These are phyloP conservation scores for Athene cunicularia DNA, from an alignment of 2,113 vertebrate genomes.

Conservation along the genomic window DNA sequence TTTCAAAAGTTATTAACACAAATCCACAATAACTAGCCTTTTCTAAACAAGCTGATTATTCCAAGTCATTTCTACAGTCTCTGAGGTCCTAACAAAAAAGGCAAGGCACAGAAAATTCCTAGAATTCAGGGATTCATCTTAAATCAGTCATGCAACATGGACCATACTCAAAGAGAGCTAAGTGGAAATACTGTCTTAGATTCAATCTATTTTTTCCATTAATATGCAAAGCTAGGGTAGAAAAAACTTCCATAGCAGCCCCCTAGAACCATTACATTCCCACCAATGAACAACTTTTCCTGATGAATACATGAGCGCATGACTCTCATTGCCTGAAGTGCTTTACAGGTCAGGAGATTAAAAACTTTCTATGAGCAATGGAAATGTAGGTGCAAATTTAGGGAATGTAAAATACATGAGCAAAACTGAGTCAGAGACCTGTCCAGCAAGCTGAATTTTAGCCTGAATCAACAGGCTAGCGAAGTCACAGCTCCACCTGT, in stretches of 20 bases:
- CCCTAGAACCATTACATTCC: background rate
- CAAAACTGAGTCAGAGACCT: background rate
- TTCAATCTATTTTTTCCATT: background rate
- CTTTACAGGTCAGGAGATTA: background rate
- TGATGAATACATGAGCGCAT: background rate
- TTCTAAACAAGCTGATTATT: background rate
- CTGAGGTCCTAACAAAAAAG: background rate
- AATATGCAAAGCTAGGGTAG: background rate
- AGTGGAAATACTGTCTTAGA: background rate
- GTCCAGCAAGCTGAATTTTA: background rate
- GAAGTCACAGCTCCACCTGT: slow-evolving; percentile 63
- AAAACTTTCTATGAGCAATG: background rate
- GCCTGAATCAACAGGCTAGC: background rate
- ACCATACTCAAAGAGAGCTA: background rate
- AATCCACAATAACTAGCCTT: background rate
- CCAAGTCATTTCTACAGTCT: background rate
- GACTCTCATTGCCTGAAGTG: background rate
- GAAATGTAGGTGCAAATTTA: background rate
- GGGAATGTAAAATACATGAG: background rate
- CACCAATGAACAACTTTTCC: background rate
- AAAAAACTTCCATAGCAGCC: background rate
- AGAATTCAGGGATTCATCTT: background rate
- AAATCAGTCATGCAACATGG: background rate
- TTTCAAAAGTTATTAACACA: background rate
- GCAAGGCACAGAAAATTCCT: background rate